Percentiles rank a stretch among this genome's conserved stretches.
Conservation (phyloP, 2,113 vertebrate species). For the Ursus arctos region DNA sequence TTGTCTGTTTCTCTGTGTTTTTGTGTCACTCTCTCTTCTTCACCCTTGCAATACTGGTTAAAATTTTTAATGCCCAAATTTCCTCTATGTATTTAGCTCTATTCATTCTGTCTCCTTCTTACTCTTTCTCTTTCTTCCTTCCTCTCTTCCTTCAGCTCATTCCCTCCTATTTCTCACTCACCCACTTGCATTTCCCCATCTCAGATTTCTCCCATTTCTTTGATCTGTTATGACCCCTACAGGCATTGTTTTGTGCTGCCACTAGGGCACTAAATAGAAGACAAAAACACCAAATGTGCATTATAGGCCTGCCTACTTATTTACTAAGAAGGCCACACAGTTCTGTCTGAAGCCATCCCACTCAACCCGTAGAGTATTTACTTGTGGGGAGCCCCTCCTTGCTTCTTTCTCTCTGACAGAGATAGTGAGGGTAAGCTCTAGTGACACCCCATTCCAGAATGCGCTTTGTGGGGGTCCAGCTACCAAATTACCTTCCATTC, state of each 20-base stretch:
- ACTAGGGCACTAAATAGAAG: constrained; percentile 39
- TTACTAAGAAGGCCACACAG: constrained; percentile 38
- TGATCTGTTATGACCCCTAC: constrained; percentile 47
- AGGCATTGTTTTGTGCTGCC: constrained; percentile 43
- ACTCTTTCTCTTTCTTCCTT: background rate
- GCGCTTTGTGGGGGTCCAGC: constrained; percentile 56
- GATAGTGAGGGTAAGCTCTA: constrained; percentile 41
- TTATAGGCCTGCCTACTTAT: constrained; percentile 9
- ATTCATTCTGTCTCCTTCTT: background rate
- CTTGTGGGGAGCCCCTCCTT: background rate
- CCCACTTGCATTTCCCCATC: background rate
- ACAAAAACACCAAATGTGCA: constrained; percentile 60
- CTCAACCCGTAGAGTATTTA: constrained; percentile 32
- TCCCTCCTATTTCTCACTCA: background rate
- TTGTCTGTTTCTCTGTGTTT: background rate
- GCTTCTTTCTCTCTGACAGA: constrained; percentile 58
- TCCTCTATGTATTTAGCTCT: constrained; percentile 2
- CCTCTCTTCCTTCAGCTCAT: background rate
- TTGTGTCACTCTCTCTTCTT: background rate
- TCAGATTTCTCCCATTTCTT: constrained; percentile 51
- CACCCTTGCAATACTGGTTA: background rate
- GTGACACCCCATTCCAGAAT: constrained; percentile 67
- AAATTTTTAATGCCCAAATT: constrained; percentile 27
- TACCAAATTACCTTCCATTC: constrained; percentile 80
- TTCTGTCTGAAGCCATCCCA: constrained; percentile 30